Base-by-base conservation (phyloP, 2,797 vertebrate species). In the Pipistrellus nathusii region DNA sequence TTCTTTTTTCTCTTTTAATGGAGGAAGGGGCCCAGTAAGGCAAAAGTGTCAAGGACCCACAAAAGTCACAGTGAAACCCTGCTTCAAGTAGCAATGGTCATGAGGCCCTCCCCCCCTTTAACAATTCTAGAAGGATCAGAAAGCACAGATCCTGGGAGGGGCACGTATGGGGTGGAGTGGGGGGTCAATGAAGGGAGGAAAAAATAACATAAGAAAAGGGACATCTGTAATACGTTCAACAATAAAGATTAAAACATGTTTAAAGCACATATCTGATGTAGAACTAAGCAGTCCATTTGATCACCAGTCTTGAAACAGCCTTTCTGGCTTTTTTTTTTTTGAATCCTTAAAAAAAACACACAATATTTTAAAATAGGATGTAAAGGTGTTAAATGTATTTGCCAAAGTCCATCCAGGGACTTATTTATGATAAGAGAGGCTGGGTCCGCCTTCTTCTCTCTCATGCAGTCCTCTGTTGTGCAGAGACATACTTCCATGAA, bases 301-400 rank as follows among this genome's bases (percentile, higher is more conserved):
- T 41, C 46, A 62, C 41, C n/a, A 27, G 6, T 83, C 73, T 84
- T 92, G 46, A 94, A 73, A 51, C 7, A 84, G 32, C 18, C 77
- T 9, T 75, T 93, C 77, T 23, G 46, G 46, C 66, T 64, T 77
- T 55, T 14, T 53, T 90, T 62, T 64, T 77, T 55, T 14, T 53
- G 46, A 93, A 64, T 38, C 32, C 72, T 94, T 89, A 44, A 44
- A 44, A 44, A 44, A 44, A 44, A 44, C 5, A 3, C 59, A 82
- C n/a, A 76, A 32, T 66, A 48, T 96, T 94, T 96, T 90, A 38
- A 88, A 96, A 62, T 68, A 96, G 87, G 96, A 90, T 2, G 85
- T 89, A 25, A 64, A 93, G 76, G 35, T 76, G 11, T 41, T 88
- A 46, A 86, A 72, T 77, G 85, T 66, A 57, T 84, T 90, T 88